A percentile compares a stretch with the other conserved stretches of the same genome.
These are phyloP conservation scores for Drosophila emarginata DNA, from an alignment of 2,888 invertebrate genomes.

Conservation along the genomic window DNA sequence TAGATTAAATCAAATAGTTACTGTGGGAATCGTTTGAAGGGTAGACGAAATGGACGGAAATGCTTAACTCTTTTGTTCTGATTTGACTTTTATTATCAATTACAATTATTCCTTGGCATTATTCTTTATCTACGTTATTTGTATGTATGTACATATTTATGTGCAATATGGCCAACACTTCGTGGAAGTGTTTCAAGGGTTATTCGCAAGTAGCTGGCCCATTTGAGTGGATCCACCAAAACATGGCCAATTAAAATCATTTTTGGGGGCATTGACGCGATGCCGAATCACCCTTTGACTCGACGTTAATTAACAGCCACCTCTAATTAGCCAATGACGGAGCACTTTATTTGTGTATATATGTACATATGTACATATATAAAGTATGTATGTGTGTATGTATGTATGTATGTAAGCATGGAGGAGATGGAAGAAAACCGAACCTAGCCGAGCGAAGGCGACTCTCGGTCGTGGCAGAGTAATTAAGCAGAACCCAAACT, in stretches of 20 bases:
- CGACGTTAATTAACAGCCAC: conserved; percentile 50
- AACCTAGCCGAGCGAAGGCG: conserved; percentile 24
- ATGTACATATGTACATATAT: neutral
- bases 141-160: neutral
- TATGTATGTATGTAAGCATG: too few species aligned
- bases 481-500: conserved; percentile 42
- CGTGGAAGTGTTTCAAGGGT: neutral
- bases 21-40: too few species aligned
- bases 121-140: too few species aligned
- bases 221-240: neutral
- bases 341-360: conserved; percentile 26
- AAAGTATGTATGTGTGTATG: too few species aligned
- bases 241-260: conserved; percentile 41
- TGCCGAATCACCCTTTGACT: conserved; percentile 39
- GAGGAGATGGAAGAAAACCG: conserved; percentile 1
- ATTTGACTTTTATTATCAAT: too few species aligned
- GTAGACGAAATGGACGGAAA: too few species aligned
- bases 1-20: too few species aligned
- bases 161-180: neutral
- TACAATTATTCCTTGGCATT: too few species aligned
- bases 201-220: neutral
- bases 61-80: too few species aligned
- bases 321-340: conserved; percentile 72
- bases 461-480: conserved; percentile 21
- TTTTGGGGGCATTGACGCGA: conserved; percentile 21